These are phyloP conservation scores for Poecile montanus DNA, from an alignment of 2,797 vertebrate genomes.

Conservation along the genomic window DNA sequence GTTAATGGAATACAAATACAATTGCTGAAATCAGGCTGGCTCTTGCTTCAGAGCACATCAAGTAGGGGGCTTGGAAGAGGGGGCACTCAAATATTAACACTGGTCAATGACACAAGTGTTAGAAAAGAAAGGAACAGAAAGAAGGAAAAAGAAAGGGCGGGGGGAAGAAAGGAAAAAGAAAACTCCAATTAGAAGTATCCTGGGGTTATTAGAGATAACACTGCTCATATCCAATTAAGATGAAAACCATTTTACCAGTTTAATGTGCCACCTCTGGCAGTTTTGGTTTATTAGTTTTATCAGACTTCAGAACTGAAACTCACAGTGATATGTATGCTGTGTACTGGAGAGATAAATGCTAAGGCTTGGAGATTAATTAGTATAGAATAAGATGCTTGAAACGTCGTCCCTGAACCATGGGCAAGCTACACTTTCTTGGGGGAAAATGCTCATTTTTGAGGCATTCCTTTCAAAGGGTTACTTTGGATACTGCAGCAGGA, in stretches of 20 bases:
- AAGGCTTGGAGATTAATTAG: constrained; percentile 74
- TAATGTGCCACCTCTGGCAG: constrained; percentile 84
- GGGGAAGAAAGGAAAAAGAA: constrained; percentile 47
- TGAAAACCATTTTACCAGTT: constrained; percentile 82
- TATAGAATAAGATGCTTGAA: constrained; percentile 71
- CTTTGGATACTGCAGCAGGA: neutral
- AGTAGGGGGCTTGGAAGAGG: neutral
- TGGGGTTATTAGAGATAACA: constrained; percentile 82
- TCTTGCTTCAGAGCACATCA: neutral
- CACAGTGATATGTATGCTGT: constrained; percentile 68
- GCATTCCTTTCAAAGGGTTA: neutral
- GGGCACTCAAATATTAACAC: constrained; percentile 54
- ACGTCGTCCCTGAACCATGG: constrained; percentile 69
- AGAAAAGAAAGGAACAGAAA: constrained; percentile 51
- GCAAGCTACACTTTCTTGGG: neutral
- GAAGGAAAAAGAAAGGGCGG: neutral
- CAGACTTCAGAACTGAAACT: constrained; percentile 79
- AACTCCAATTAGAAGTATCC: constrained; percentile 83
- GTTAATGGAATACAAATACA: constrained; percentile 58
- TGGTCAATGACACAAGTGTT: constrained; percentile 71
- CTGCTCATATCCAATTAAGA: constrained; percentile 84
- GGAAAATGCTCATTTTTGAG: neutral
- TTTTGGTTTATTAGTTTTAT: constrained; percentile 84
- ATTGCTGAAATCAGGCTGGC: constrained; percentile 15
- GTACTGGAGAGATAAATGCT: constrained; percentile 70